phyloP scores from a whole-genome alignment of 2,113 vertebrate species.

The Paraplagusia blochii region DNA sequence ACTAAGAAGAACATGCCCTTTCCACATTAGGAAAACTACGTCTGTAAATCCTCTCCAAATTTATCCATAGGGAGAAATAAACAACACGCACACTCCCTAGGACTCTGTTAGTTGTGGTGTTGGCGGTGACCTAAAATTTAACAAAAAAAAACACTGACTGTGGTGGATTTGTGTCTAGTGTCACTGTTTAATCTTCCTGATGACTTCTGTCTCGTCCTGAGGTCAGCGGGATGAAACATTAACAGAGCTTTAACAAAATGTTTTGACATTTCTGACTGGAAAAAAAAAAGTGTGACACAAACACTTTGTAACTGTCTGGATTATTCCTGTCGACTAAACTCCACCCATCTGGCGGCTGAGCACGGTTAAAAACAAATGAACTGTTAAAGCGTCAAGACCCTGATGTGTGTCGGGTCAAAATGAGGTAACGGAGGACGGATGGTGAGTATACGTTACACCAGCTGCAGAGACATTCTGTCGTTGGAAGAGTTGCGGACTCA shows the following conservation, averaged over 20 bases:
- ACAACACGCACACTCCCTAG: conserved; percentile 20
- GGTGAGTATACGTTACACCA: conserved; percentile 35
- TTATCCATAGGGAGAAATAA: conserved; percentile 20
- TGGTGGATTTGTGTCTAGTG: conserved; percentile 11
- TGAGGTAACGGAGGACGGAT: conserved; percentile 52
- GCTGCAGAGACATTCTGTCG: conserved; percentile 10
- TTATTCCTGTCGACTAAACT: conserved; percentile 25
- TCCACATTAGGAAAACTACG: neutral
- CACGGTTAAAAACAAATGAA: conserved; percentile 48
- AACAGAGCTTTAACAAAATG: conserved; percentile 27
- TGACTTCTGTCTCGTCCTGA: conserved; percentile 14
- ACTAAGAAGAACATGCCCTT: too few species aligned
- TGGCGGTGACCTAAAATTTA: conserved; percentile 16
- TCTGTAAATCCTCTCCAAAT: neutral
- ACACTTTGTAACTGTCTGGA: conserved; percentile 21
- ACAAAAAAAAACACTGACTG: conserved; percentile 26
- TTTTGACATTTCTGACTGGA: conserved; percentile 24
- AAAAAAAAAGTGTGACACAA: conserved; percentile 32
- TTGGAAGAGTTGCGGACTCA: conserved; percentile 36
- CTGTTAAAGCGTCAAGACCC: conserved; percentile 25
- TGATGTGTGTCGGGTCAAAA: conserved; percentile 44
- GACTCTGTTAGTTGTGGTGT: conserved; percentile 29
- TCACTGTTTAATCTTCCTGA: conserved; percentile 32
- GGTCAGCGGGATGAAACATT: conserved; percentile 48
- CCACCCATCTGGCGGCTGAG: conserved; percentile 17